A percentile compares a stretch with the other conserved stretches of the same genome.
phyloP scores from a whole-genome alignment of 1,140 invertebrate species.

The Megathymus violae region DNA sequence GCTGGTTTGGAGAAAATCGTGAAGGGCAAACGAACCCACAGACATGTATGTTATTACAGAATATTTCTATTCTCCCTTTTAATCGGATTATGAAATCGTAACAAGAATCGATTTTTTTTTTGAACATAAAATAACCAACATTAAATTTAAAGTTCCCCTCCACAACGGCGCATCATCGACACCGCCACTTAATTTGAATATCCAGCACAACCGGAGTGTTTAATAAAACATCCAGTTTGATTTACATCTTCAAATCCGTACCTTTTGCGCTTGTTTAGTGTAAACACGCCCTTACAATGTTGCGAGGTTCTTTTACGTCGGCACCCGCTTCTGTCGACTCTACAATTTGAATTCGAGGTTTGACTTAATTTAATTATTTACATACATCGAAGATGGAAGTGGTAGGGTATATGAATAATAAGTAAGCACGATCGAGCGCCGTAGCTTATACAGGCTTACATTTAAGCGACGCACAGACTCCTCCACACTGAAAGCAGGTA shows the following conservation, averaged over 20 bases:
- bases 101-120: too few species aligned
- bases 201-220: constrained; percentile 71
- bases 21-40: too few species aligned
- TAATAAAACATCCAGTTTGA: constrained; percentile 82
- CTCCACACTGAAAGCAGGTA: too few species aligned
- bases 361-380: constrained; percentile 37
- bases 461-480: too few species aligned
- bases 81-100: too few species aligned
- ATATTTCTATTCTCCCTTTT: too few species aligned
- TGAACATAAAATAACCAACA: too few species aligned
- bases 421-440: too few species aligned
- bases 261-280: constrained; percentile 74
- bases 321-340: constrained; percentile 27
- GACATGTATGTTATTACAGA: too few species aligned
- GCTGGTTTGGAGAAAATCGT: too few species aligned
- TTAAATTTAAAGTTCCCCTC: constrained; percentile 41
- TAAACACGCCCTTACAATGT: constrained; percentile 71
- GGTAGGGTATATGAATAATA: too few species aligned
- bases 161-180: constrained; percentile 49
- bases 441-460: too few species aligned
- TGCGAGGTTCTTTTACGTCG: constrained; percentile 34
- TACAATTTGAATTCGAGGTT: constrained; percentile 42
- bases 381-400: constrained; percentile 10
- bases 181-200: constrained; percentile 82
- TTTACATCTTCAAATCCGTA: constrained; percentile 79